phyloP scores from a whole-genome alignment of 2,113 vertebrate genomes.

The Willisornis vidua region DNA sequence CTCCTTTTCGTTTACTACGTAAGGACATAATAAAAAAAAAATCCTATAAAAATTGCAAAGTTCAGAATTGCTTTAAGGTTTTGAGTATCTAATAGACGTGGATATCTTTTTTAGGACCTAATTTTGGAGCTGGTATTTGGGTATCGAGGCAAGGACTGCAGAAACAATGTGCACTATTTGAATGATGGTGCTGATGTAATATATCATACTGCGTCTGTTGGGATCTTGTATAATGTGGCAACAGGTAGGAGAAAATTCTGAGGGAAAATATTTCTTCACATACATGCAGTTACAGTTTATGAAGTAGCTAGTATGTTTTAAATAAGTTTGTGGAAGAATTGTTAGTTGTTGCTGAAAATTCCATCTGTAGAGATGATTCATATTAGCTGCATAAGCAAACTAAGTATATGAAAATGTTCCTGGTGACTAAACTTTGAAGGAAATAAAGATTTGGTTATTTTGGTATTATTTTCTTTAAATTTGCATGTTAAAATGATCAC shows the following conservation, averaged over 20 bases:
- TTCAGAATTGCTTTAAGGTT: background rate
- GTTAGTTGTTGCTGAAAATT: background rate
- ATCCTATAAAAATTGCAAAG: background rate
- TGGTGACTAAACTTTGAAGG: background rate
- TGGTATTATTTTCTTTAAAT: background rate
- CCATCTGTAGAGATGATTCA: background rate
- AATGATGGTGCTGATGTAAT: slow-evolving; percentile 97
- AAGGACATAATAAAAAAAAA: background rate
- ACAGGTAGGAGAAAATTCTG: slow-evolving; percentile 81
- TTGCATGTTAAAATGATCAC: background rate
- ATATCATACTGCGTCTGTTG: slow-evolving; percentile 95
- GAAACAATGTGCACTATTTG: slow-evolving; percentile 98
- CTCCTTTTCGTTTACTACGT: background rate
- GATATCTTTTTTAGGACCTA: slow-evolving; percentile 83
- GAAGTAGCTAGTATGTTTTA: background rate
- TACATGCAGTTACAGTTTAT: background rate
- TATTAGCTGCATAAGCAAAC: background rate
- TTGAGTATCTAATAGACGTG: background rate
- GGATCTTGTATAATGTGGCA: slow-evolving; percentile 92
- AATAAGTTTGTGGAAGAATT: background rate
- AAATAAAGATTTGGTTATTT: background rate
- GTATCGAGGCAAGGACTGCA: slow-evolving; percentile 96
- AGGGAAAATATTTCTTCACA: background rate
- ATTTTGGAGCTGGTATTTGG: slow-evolving; percentile 95
- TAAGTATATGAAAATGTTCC: background rate